Conservation (phyloP, 2,888 invertebrate species). For the Phyllotreta striolata region DNA sequence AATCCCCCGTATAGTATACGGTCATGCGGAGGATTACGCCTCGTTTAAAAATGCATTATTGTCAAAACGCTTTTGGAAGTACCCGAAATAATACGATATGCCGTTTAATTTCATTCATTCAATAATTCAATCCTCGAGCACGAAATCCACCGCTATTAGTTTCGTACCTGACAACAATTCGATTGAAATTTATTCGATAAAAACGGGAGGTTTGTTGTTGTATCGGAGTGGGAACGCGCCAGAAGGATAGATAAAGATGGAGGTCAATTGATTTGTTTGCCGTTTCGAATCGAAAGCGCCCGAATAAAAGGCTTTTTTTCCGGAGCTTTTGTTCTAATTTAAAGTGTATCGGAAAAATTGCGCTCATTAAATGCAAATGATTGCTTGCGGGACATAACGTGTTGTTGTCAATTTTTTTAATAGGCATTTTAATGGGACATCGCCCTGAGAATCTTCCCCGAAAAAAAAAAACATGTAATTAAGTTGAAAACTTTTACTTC, state of each 20-base stretch:
- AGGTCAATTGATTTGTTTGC: conserved; percentile 20
- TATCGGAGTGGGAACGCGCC: not conserved
- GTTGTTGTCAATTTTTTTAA: not conserved
- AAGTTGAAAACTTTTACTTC: conserved; percentile 1
- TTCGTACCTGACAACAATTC: conserved; percentile 20
- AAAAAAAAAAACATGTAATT: conserved; percentile 2
- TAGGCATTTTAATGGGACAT: not conserved
- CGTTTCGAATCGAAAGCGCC: conserved; percentile 11
- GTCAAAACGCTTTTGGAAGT: conserved; percentile 24
- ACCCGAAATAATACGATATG: conserved; percentile 34
- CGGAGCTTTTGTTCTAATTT: conserved; percentile 5
- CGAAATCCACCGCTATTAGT: conserved; percentile 19
- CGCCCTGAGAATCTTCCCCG: not conserved
- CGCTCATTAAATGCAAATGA: too few relatives aligned
- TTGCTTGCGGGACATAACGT: too few relatives aligned
- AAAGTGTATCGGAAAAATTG: not conserved
- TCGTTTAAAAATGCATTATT: conserved; percentile 41
- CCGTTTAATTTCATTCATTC: conserved; percentile 21
- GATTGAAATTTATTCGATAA: conserved; percentile 22
- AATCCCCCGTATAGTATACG: conserved; percentile 35
- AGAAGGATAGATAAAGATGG: not conserved
- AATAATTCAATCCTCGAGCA: conserved; percentile 26
- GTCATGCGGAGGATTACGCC: conserved; percentile 37
- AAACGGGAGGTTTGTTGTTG: conserved; percentile 14
- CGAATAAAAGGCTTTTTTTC: conserved; percentile 9